These are phyloP conservation scores for Hypomecis punctinalis DNA, from an alignment of 2,888 invertebrate species.

Conservation along the genomic window DNA sequence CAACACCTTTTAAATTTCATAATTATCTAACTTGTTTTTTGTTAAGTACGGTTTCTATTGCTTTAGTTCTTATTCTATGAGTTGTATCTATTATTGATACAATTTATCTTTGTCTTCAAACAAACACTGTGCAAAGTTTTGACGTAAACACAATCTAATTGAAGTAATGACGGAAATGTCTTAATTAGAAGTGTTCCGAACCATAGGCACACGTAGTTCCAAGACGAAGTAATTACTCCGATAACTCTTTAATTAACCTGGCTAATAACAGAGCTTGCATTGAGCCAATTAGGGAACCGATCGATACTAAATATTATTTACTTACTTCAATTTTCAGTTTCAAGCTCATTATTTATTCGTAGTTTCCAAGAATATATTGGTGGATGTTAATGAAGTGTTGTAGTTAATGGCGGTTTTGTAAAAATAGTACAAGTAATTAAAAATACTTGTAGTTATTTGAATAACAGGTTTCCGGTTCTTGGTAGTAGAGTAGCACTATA, in stretches of 20 bases:
- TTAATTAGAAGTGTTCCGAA: constrained; percentile 81
- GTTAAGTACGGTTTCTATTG: no score
- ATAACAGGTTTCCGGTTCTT: not conserved
- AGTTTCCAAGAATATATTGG: constrained; percentile 26
- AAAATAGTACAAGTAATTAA: not conserved
- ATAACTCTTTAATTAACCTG: constrained; percentile 84
- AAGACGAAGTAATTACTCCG: constrained; percentile 81
- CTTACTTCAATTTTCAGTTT: constrained; percentile 43
- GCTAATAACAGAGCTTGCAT: constrained; percentile 83
- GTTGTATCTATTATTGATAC: no score
- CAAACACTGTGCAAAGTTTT: constrained; percentile 43
- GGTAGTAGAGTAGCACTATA: not conserved
- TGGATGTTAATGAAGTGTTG: constrained; percentile 20
- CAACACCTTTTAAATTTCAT: no score
- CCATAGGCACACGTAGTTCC: constrained; percentile 77
- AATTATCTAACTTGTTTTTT: no score
- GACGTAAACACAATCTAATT: constrained; percentile 77
- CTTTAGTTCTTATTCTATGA: no score
- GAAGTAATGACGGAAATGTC: constrained; percentile 81
- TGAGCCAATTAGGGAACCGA: constrained; percentile 73
- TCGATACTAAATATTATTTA: constrained; percentile 62
- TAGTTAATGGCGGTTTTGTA: not conserved
- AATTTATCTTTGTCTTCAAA: no score
- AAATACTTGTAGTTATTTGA: not conserved
- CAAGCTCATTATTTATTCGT: no score